Conservation (phyloP, 2,797 vertebrate species). For the Harpagifer antarcticus region DNA sequence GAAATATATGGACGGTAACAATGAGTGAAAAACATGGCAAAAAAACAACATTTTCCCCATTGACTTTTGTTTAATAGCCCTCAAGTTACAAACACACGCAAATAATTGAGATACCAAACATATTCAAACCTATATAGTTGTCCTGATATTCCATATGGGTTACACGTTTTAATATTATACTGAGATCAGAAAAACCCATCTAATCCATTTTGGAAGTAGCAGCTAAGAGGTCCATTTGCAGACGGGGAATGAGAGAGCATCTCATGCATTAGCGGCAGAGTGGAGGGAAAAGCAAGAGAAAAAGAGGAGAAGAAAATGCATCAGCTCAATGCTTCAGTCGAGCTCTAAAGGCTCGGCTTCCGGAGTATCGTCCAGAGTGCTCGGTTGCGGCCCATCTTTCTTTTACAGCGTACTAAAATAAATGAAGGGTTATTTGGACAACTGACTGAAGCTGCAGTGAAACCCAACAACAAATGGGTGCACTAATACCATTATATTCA, state of each 20-base stretch:
- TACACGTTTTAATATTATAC: not conserved
- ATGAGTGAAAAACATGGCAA: slow-evolving; percentile 24
- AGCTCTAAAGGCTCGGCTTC: slow-evolving; percentile 61
- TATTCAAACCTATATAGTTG: not conserved
- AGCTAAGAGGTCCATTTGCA: slow-evolving; percentile 63
- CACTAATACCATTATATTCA: slow-evolving; percentile 77
- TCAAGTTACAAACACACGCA: not conserved
- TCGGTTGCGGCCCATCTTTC: slow-evolving; percentile 49
- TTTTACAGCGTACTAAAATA: slow-evolving; percentile 73
- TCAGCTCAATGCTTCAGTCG: slow-evolving; percentile 49
- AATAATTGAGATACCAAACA: not conserved
- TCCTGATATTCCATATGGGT: slow-evolving; percentile 10
- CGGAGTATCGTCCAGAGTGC: slow-evolving; percentile 64
- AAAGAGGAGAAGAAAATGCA: slow-evolving; percentile 45
- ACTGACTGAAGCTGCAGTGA: slow-evolving; percentile 72
- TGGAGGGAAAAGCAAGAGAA: slow-evolving; percentile 37
- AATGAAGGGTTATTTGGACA: slow-evolving; percentile 77
- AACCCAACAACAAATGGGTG: slow-evolving; percentile 76
- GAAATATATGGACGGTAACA: slow-evolving; percentile 23
- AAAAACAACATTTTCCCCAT: slow-evolving; percentile 5
- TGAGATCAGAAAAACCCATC: not conserved
- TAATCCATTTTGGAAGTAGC: slow-evolving; percentile 48
- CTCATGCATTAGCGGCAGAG: slow-evolving; percentile 62
- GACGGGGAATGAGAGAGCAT: slow-evolving; percentile 30
- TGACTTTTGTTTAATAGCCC: slow-evolving; percentile 14